Base-by-base conservation (phyloP, 2,113 vertebrate genomes). In the Lathamus discolor region DNA sequence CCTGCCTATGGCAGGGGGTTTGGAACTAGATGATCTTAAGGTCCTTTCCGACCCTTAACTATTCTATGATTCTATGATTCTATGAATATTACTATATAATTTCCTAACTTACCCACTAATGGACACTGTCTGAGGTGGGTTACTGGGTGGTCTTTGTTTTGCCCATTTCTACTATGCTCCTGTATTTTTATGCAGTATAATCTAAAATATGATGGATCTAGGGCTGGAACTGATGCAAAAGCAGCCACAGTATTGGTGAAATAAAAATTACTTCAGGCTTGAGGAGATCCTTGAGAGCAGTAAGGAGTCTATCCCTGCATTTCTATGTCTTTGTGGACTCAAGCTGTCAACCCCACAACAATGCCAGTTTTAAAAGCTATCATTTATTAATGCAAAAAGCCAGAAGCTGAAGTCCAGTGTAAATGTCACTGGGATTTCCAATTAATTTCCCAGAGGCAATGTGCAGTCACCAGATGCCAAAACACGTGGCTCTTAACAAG, bases 261-360 rank as follows among this genome's bases (percentile, higher is more conserved):
- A 25, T 27, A 20, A 2, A 59, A 72, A 4, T 0, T 0, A 23
- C 54, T 72, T 68, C 62, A 2, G 1, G 17, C 7, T 11, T 13
- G 13, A 33, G 22, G 6, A 61, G 33, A 33, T 52, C 17, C 25
- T 27, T 85, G n/a, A 9, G 15, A 86, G 17, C 6, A 68, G 25
- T 5, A 64, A 52, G 11, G 9, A 77, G 12, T 14, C 44, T 57
- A 19, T n/a, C 19, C 14, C 23, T 52, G 31, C 28, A 61, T 68
- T 61, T 66, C 33, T 69, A 0, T n/a, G 39, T 27, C 8, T 75
- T 41, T 43, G 3, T 72, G 57, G 12, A 13, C 46, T 93, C 12
- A 41, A 49, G 13, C 25, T 54, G 15, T 16, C 57, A 82, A n/a
- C 16, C 1, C 13, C 48, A 59, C 46, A 88, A 51, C 11, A 16